Percentiles rank a stretch among this genome's conserved stretches.
phyloP scores from a whole-genome alignment of 1,140 invertebrate species.

The Monomorium pharaonis region DNA sequence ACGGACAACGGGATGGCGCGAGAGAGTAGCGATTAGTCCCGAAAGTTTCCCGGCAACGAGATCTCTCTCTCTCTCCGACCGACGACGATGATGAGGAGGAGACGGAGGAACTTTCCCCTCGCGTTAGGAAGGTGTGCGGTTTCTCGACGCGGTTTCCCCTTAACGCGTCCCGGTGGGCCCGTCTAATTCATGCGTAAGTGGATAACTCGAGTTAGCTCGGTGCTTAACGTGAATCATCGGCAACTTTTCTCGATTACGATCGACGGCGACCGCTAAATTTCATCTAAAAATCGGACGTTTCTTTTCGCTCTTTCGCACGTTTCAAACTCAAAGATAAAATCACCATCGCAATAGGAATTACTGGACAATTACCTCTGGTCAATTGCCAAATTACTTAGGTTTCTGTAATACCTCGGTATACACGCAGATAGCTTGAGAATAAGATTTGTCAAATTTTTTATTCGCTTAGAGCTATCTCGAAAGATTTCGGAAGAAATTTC shows the following conservation, averaged over 20 bases:
- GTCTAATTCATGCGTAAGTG: slow-evolving; percentile 63
- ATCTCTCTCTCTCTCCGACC: slow-evolving; percentile 52
- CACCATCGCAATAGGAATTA: neutral
- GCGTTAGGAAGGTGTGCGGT: slow-evolving; percentile 46
- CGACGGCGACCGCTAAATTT: neutral
- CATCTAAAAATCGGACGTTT: slow-evolving; percentile 13
- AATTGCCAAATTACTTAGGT: neutral
- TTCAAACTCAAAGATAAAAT: neutral
- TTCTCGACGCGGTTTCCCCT: slow-evolving; percentile 33
- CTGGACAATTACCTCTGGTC: too few species aligned
- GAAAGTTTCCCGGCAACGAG: slow-evolving; percentile 33
- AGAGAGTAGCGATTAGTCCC: slow-evolving; percentile 49
- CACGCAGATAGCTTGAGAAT: neutral
- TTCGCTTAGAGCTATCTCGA: neutral
- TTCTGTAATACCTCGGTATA: neutral
- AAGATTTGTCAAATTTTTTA: neutral
- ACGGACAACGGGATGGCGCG: slow-evolving; percentile 46
- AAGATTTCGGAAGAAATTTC: neutral
- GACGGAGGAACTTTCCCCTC: slow-evolving; percentile 48
- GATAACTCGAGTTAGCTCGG: slow-evolving; percentile 58
- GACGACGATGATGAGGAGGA: slow-evolving; percentile 54
- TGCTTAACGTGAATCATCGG: slow-evolving; percentile 58
- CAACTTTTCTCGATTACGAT: slow-evolving; percentile 33
- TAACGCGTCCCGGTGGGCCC: slow-evolving; percentile 51
- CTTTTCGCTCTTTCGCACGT: neutral